Percentiles rank a stretch among this genome's conserved stretches.
These are phyloP conservation scores for Ailuropoda melanoleuca DNA, from an alignment of 2,113 vertebrate species.

Conservation along the genomic window DNA sequence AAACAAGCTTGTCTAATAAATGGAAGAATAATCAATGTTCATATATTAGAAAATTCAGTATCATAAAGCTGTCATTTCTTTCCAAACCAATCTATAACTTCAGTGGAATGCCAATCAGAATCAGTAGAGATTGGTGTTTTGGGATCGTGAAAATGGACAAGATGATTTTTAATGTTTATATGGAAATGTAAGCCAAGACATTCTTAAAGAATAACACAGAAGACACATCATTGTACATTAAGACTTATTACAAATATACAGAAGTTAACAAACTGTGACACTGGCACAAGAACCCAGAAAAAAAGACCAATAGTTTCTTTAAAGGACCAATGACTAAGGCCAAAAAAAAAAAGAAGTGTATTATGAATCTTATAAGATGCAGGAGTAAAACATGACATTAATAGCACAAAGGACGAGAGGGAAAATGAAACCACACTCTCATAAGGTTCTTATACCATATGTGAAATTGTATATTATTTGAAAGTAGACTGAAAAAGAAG, in stretches of 20 bases:
- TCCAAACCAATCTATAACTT: conserved; percentile 7
- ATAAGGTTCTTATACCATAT: neutral
- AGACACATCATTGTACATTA: neutral
- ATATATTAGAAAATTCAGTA: neutral
- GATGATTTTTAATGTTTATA: neutral
- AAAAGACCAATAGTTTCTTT: neutral
- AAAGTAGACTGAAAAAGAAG: neutral
- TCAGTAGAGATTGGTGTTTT: neutral
- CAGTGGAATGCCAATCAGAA: neutral
- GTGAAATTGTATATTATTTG: neutral
- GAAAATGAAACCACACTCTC: neutral
- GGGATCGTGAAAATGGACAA: neutral
- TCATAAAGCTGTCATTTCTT: neutral
- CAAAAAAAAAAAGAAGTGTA: too few relatives aligned
- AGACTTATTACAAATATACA: neutral
- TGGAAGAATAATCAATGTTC: neutral
- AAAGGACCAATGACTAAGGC: neutral
- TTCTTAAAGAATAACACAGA: neutral
- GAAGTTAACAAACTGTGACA: neutral
- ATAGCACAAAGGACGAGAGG: neutral
- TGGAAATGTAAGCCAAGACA: neutral
- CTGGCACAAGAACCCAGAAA: neutral
- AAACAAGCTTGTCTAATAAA: neutral
- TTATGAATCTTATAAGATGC: neutral
- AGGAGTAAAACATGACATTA: neutral